Evolutionary conservation across 2,113 vertebrate species (phyloP), one percentile per base, ranked within the genome.

Genomic region (Lota lota): DNA sequence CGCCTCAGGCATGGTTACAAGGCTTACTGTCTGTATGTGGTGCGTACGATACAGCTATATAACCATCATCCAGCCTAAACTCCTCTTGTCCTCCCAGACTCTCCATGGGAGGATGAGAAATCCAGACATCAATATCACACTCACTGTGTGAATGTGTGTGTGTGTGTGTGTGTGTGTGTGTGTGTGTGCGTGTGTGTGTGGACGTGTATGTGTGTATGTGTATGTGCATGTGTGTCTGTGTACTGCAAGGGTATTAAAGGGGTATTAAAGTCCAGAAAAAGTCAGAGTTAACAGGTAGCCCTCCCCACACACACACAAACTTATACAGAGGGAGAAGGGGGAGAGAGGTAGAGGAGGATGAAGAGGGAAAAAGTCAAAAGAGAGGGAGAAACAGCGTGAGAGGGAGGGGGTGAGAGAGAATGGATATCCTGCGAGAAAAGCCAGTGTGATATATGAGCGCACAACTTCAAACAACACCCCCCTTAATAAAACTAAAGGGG

Each of bases 391-490:
- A 61, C 70, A 72, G 75, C 63, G 11, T 16, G 59, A 59, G 63
- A 69, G 72, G 57, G 66, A 57, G 63, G 64, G 64, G 56, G 70
- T 63, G 76, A 77, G 80, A 72, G 85, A 91, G 88, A 84, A 90
- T 90, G 90, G 86, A 90, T 82, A 88, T 90, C 86, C 84, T 88
- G 85, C 53, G 20, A 85, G 81, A 79, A 65, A 82, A 79, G 77
- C 73, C 36, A 69, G 77, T 76, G 81, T 90, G 87, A 89, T 90
- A 88, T 89, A 90, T 77, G 86, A 90, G 84, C 68, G 80, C 79
- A 82, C 77, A 66, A 81, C 86, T 87, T 90, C 83, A 89, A 92
- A 89, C 83, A 83, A 67, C 62, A 22, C 63, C 68, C 79, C 36
- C 73, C 76, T 62, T 81, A 86, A 87, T 91, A 88, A 91, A 90